These are phyloP conservation scores for Phrynocephalus forsythii DNA, from an alignment of 2,797 vertebrate genomes.

Conservation along the genomic window DNA sequence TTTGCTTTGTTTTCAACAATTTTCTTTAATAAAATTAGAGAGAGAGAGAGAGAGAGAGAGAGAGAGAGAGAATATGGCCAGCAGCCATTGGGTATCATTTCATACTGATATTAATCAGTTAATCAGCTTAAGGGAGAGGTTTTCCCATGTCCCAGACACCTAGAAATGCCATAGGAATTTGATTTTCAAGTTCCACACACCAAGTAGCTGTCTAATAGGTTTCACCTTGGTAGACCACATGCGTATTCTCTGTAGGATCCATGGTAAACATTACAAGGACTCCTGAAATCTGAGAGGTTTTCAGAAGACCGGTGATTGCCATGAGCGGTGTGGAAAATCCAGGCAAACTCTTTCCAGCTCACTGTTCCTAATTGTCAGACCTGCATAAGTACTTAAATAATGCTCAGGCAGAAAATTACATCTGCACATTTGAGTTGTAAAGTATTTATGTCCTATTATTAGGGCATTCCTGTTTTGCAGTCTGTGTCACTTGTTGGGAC, in stretches of 20 bases:
- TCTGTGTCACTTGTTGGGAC: background rate
- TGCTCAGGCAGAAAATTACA: constrained; percentile 53
- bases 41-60: too few relatives aligned
- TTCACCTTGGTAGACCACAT: constrained; percentile 53
- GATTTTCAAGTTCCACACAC: constrained; percentile 57
- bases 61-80: constrained; percentile 30
- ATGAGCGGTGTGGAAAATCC: constrained; percentile 74
- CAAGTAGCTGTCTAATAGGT: constrained; percentile 62
- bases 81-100: constrained; percentile 51
- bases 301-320: constrained; percentile 54
- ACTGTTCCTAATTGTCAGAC: constrained; percentile 48
- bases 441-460: constrained; percentile 30
- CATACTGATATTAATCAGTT: constrained; percentile 60
- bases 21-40: too few relatives aligned
- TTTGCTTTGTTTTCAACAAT: too few relatives aligned
- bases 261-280: constrained; percentile 62
- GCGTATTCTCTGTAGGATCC: constrained; percentile 62
- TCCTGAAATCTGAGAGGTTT: constrained; percentile 59
- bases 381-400: constrained; percentile 66
- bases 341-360: constrained; percentile 71
- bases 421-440: background rate
- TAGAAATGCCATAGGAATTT: constrained; percentile 65
- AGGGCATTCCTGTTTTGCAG: constrained; percentile 39
- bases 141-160: constrained; percentile 27
- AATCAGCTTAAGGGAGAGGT: constrained; percentile 61